phyloP scores from a whole-genome alignment of 2,888 invertebrate species.

The Lamproptera curius region DNA sequence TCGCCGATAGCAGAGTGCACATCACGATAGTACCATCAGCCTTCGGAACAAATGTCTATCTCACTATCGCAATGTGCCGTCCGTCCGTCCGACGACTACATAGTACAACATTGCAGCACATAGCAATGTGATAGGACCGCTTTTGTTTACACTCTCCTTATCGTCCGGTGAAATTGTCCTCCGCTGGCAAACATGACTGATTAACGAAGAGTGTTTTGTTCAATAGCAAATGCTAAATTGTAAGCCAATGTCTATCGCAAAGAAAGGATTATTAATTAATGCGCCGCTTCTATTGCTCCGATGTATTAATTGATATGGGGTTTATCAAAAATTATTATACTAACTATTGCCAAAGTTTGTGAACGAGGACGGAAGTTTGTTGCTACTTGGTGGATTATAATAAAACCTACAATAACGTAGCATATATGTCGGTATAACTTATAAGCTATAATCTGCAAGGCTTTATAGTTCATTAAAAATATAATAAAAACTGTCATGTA shows the following conservation, averaged over 20 bases:
- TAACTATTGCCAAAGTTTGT: too few species aligned
- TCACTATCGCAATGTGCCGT: conserved; percentile 8
- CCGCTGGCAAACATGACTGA: conserved; percentile 2
- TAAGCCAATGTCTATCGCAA: too few species aligned
- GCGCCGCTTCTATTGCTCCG: neutral
- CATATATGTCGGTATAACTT: too few species aligned
- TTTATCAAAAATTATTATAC: too few species aligned
- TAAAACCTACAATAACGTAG: neutral
- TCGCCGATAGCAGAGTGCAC: neutral
- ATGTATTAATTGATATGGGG: neutral
- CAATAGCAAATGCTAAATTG: conserved; percentile 1
- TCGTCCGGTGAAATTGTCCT: conserved; percentile 10
- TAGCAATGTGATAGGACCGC: conserved; percentile 12
- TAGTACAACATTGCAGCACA: conserved; percentile 14
- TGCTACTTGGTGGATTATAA: too few species aligned
- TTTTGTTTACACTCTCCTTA: conserved; percentile 18
- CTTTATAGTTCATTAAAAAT: too few species aligned
- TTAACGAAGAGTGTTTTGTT: conserved; percentile 11
- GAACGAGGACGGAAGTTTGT: too few species aligned
- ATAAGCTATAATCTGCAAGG: too few species aligned
- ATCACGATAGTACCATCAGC: conserved; percentile 1
- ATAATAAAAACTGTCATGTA: too few species aligned
- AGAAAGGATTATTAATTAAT: neutral
- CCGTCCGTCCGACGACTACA: conserved; percentile 3
- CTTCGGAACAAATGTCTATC: conserved; percentile 5